These are phyloP conservation scores for Lasioglossum albipes DNA, from an alignment of 1,140 invertebrate species.

Conservation along the genomic window DNA sequence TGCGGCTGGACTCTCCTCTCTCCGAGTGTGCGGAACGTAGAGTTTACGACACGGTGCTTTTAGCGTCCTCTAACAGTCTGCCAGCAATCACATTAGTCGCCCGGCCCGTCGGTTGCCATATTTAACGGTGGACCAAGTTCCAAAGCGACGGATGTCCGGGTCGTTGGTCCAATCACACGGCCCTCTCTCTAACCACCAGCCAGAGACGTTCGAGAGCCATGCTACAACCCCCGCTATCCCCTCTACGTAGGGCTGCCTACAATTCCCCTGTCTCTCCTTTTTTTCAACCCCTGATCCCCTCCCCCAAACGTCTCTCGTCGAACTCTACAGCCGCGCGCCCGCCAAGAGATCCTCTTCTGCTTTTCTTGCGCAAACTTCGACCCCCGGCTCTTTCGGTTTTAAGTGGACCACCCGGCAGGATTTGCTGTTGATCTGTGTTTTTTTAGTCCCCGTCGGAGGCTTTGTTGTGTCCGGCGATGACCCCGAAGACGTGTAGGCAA, in stretches of 20 bases:
- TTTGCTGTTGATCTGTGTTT: neutral
- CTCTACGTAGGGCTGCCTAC: neutral
- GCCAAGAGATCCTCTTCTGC: neutral
- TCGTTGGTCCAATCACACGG: conserved; percentile 52
- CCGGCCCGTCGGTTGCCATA: conserved; percentile 58
- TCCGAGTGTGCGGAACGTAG: conserved; percentile 33
- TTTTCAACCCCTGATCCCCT: neutral
- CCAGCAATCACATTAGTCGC: conserved; percentile 71
- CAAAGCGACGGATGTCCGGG: conserved; percentile 61
- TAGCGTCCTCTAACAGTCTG: conserved; percentile 67
- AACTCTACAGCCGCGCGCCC: too few species aligned
- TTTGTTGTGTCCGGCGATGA: neutral
- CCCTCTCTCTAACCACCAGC: conserved; percentile 22
- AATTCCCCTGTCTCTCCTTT: neutral
- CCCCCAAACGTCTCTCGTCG: too few species aligned
- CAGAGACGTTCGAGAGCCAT: conserved; percentile 18
- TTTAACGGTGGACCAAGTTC: conserved; percentile 66
- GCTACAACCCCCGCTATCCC: conserved; percentile 27
- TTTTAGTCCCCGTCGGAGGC: neutral
- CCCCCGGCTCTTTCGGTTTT: neutral
- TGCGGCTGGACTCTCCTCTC: conserved; percentile 12
- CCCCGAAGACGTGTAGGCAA: neutral
- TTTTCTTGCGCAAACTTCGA: conserved; percentile 29
- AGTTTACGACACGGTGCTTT: conserved; percentile 69
- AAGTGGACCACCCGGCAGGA: neutral